Base-by-base conservation (phyloP, 2,797 vertebrate genomes). In the Rhynchonycteris naso region DNA sequence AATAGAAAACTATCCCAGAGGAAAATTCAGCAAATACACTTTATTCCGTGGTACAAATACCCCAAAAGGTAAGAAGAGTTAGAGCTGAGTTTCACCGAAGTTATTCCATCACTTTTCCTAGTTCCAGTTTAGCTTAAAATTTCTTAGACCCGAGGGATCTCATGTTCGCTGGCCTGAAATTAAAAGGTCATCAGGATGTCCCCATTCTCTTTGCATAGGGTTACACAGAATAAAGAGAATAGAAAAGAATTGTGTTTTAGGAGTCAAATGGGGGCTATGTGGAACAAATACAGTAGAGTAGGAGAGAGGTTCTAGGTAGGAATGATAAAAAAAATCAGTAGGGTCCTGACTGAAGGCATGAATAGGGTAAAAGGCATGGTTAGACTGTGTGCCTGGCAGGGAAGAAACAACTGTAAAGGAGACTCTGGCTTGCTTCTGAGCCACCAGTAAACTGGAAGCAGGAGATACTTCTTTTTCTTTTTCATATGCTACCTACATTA, bases 1-100 rank as follows among this genome's bases (percentile, higher is more conserved):
- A 86, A 89, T 35, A 97, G 96, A 87, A 35, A 63, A 63, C 4
- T 0, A 61, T 56, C 26, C 28, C n/a, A 43, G 54, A 35, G 35
- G 92, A 92, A 84, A 94, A 90, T 4, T 3, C 8, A n/a, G 1
- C 0, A 30, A 79, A 69, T n/a, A 75, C 30, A 0, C 1, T 97
- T 69, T 97, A 97, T 85, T 82, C 52, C 21, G 88, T 12, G n/a
- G 94, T 96, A 22, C 88, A 96, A 43, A 90, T 88, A 35, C 54
- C 90, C 24, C 47, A 50, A 88, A 89, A 28, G 93, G 97, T 97
- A 96, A 97, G 89, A 69, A 24, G 4, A 18, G 63, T 88, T 35
- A 78, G 15, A 59, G 7, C 14, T 65, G 16, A 84, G 15, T 63
- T 83, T 96, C 50, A 38, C 78, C 35, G 74, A 69, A 84, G 43